These are phyloP conservation scores for Psococerastis gibbosa DNA, from an alignment of 2,888 invertebrate species.

Conservation along the genomic window DNA sequence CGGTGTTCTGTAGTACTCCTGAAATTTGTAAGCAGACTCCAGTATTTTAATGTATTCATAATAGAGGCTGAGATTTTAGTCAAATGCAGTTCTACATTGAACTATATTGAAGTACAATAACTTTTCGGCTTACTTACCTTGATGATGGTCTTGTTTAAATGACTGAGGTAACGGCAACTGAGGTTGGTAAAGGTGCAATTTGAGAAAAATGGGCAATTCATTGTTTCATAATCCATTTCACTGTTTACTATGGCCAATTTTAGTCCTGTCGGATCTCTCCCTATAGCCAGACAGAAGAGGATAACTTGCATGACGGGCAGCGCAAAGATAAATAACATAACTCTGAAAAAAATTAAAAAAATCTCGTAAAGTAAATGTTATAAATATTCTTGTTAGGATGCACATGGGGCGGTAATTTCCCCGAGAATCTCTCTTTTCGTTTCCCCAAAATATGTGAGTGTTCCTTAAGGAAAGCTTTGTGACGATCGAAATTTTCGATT, in stretches of 20 bases:
- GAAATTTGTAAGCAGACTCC: slow-evolving; percentile 13
- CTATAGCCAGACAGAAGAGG: slow-evolving; percentile 81
- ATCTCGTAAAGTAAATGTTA: slow-evolving; percentile 1
- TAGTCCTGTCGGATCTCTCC: slow-evolving; percentile 66
- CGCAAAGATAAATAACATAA: slow-evolving; percentile 85
- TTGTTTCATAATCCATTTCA: slow-evolving; percentile 33
- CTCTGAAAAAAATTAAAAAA: slow-evolving; percentile 27
- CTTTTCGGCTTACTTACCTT: too few species aligned
- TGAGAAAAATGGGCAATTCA: slow-evolving; percentile 31
- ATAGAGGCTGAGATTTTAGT: too few species aligned
- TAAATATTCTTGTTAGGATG: too few species aligned
- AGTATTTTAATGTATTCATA: too few species aligned
- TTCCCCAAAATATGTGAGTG: too few species aligned
- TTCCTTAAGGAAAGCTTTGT: too few species aligned
- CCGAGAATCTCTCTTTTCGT: too few species aligned
- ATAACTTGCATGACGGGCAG: slow-evolving; percentile 89
- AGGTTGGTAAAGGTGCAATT: slow-evolving; percentile 49
- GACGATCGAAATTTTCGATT: too few species aligned
- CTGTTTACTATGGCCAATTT: slow-evolving; percentile 59
- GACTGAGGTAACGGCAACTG: slow-evolving; percentile 61
- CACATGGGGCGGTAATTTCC: too few species aligned
- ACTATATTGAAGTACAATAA: too few species aligned
- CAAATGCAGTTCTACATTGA: too few species aligned
- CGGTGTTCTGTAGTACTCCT: slow-evolving; percentile 42
- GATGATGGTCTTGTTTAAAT: slow-evolving; percentile 49